phyloP scores from a whole-genome alignment of 2,888 invertebrate genomes.

The Abrostola triplasia region DNA sequence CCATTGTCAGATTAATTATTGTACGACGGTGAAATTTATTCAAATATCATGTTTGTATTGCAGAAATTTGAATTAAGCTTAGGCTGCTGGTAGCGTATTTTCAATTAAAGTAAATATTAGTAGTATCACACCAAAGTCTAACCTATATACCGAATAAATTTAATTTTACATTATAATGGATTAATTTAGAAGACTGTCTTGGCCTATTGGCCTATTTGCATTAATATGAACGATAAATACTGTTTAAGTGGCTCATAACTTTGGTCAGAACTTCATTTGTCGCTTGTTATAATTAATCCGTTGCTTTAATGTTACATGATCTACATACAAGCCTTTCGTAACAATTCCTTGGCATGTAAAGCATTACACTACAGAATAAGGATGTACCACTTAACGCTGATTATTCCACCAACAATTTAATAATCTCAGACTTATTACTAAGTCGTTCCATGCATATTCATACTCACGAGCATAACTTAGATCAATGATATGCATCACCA shows the following conservation, averaged over 20 bases:
- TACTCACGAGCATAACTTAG: constrained; percentile 34
- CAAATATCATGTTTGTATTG: constrained; percentile 1
- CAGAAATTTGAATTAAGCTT: neutral
- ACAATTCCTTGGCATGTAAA: constrained; percentile 11
- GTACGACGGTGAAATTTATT: constrained; percentile 4
- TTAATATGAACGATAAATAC: no score
- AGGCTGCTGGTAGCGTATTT: neutral
- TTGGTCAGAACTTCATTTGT: neutral
- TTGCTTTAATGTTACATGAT: constrained; percentile 4
- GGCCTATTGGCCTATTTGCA: no score
- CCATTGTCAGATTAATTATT: constrained; percentile 42
- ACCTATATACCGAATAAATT: no score
- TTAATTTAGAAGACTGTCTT: no score
- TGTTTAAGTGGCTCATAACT: neutral
- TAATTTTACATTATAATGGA: no score
- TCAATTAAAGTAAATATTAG: neutral
- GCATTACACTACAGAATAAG: constrained; percentile 7
- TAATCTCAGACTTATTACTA: constrained; percentile 27
- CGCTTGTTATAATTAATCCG: neutral
- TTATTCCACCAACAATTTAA: constrained; percentile 26
- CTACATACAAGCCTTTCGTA: neutral
- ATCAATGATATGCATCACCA: constrained; percentile 49
- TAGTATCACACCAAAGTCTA: no score
- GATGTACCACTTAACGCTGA: constrained; percentile 16
- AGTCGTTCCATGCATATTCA: constrained; percentile 40